A percentile compares a stretch with the other conserved stretches of the same genome.
Conservation (phyloP, 1,140 invertebrate species). For the Drosophila sp. region DNA sequence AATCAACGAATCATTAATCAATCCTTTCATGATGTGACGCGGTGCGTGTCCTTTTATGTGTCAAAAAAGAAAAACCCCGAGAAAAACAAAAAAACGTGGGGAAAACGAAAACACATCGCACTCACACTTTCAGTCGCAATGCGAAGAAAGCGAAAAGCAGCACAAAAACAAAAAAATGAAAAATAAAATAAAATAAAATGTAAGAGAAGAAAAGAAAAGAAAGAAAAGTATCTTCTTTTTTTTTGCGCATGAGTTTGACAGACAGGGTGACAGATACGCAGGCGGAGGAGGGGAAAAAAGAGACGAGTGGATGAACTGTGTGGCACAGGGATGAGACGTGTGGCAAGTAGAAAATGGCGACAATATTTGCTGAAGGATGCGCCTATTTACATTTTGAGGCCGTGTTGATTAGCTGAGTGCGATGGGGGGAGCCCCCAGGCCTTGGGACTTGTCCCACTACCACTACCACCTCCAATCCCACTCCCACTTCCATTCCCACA, state of each 20-base stretch:
- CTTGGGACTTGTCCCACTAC: conserved; percentile 3
- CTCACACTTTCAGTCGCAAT: conserved; percentile 35
- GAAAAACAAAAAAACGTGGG: conserved; percentile 57
- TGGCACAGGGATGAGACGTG: conserved; percentile 41
- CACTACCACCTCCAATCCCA: not conserved
- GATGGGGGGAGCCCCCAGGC: conserved; percentile 24
- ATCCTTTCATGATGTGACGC: conserved; percentile 85
- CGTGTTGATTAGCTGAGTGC: conserved; percentile 82
- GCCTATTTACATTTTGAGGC: conserved; percentile 80
- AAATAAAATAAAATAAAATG: conserved; percentile 14
- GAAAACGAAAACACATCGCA: conserved; percentile 62
- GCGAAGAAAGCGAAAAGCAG: conserved; percentile 73
- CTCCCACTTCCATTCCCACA: conserved; percentile 1
- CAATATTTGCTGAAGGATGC: conserved; percentile 71
- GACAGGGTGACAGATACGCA: conserved; percentile 63
- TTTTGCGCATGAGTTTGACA: conserved; percentile 66
- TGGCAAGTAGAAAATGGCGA: conserved; percentile 76
- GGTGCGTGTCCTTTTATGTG: conserved; percentile 85
- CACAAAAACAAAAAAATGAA: conserved; percentile 48
- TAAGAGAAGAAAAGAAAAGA: conserved; percentile 23
- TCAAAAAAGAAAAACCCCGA: conserved; percentile 67
- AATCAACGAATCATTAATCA: conserved; percentile 85
- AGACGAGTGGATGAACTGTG: conserved; percentile 52
- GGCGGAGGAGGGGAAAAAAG: not conserved
- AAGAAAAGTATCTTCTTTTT: conserved; percentile 73